Evolutionary conservation across 2,113 vertebrate species (phyloP).

Genomic region (Cricetomys ansorgei): DNA sequence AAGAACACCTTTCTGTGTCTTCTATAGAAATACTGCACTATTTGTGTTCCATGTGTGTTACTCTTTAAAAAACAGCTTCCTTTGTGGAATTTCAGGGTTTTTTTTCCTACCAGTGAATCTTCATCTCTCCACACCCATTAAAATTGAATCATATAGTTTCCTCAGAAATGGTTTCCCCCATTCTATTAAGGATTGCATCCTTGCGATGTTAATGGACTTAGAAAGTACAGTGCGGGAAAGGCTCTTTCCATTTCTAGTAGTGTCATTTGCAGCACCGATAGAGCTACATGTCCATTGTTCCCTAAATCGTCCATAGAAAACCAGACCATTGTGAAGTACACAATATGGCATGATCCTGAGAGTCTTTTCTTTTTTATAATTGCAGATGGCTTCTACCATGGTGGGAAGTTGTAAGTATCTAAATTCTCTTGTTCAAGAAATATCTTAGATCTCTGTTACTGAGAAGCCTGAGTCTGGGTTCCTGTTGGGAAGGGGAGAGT

Average conservation of each 20-base stretch:
- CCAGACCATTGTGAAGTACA: no score
- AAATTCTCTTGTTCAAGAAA: not conserved
- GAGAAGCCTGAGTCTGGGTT: not conserved
- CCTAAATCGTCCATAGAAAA: not conserved
- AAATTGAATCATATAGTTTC: not conserved
- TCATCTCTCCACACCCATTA: not conserved
- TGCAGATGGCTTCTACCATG: not conserved
- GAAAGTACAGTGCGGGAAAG: not conserved
- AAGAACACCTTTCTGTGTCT: not conserved
- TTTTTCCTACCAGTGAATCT: not conserved
- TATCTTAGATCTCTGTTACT: not conserved
- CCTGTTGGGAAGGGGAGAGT: not conserved
- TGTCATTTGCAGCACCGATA: not conserved
- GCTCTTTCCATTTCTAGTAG: not conserved
- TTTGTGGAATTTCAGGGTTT: not conserved
- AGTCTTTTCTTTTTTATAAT: not conserved
- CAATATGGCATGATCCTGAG: accelerated
- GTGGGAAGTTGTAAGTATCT: not conserved
- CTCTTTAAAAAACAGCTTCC: not conserved
- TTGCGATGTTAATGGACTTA: not conserved
- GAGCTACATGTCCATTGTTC: not conserved
- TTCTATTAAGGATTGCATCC: not conserved
- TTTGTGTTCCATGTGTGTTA: not conserved
- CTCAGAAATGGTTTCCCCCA: not conserved
- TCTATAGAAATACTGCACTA: not conserved